Evolutionary conservation across 2,888 invertebrate genomes (phyloP), one percentile per base, ranked within the genome.

Genomic region (Agrochola litura): DNA sequence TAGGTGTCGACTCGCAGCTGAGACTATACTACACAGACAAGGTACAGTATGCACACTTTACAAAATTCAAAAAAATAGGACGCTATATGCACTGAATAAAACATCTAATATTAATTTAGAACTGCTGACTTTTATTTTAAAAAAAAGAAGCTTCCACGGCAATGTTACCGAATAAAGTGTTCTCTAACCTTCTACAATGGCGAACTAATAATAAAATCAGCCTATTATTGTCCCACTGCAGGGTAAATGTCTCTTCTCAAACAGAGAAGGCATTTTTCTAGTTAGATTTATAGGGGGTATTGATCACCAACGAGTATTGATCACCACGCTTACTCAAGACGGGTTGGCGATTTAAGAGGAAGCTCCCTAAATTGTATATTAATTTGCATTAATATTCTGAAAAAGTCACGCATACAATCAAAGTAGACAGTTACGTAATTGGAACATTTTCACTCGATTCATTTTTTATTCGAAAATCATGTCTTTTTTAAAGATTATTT

Each of bases 1-100:
- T 86, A 86, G 70, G 86, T 87, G 75, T 84, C 76, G 74, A 22
- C 75, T 63, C 76, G 76, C 86, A 86, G 86, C 86, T 86, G 86
- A 52, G 87, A 60, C 87, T n/a, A 22, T 37, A 41, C 12, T 6
- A 10, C 0, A 8, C 9, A 70, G 22, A 8, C 8, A 52, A 0
- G 0, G 1, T 4, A 3, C 75, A 85, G 66, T 41, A 85, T 73
- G n/a, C 16, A 41, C n/a, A 54, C n/a, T 8, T 0, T 1, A 19
- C 12, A 14, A 22, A 22, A 41, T 22, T 41, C 5, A 9, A 41
- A 22, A 22, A 22, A 63, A 63, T 8, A 63, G 63, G 1, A 22
- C 37, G 10, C 22, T 63, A 6, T 37, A 22, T 61, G 12, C 12
- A 63, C 6, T 37, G 37, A 22, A 6, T 22, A 37, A 63, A 10